phyloP scores from a whole-genome alignment of 1,140 invertebrate species.

The Lepidostoma basale region DNA sequence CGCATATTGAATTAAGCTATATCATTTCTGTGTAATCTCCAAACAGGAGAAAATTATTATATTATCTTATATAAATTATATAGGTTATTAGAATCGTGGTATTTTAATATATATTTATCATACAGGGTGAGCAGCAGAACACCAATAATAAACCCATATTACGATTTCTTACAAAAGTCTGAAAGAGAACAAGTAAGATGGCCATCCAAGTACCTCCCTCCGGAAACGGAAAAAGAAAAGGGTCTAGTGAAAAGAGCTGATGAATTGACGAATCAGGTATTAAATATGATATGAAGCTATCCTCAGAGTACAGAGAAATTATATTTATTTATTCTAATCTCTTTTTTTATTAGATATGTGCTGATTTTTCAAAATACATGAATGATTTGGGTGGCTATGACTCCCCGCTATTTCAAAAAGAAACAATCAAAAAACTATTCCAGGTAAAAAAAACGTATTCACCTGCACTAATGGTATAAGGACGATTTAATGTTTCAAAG shows the following conservation, averaged over 20 bases:
- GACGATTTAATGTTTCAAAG: background rate
- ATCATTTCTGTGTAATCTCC: too few species aligned
- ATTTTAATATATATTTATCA: background rate
- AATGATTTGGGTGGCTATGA: conserved; percentile 58
- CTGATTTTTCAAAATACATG: conserved; percentile 59
- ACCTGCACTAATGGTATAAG: too few species aligned
- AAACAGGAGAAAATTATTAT: background rate
- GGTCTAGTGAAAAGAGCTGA: conserved; percentile 56
- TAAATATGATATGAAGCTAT: background rate
- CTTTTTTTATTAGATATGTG: conserved; percentile 52
- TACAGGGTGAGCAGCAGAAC: conserved; percentile 3
- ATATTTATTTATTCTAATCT: background rate
- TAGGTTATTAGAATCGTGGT: background rate
- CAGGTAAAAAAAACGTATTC: conserved; percentile 52
- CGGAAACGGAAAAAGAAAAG: conserved; percentile 58
- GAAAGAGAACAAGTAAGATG: conserved; percentile 41
- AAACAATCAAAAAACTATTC: conserved; percentile 59
- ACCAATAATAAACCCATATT: conserved; percentile 32
- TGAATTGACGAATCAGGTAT: conserved; percentile 57
- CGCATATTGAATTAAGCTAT: too few species aligned
- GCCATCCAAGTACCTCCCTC: conserved; percentile 48
- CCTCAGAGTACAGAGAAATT: background rate
- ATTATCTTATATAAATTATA: conserved; percentile 4
- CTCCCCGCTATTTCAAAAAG: conserved; percentile 56
- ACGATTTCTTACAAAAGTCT: conserved; percentile 38